Evolutionary conservation across 2,113 vertebrate genomes (phyloP), one percentile per base, ranked within the genome.

Genomic region (Diphyllodes magnificus): DNA sequence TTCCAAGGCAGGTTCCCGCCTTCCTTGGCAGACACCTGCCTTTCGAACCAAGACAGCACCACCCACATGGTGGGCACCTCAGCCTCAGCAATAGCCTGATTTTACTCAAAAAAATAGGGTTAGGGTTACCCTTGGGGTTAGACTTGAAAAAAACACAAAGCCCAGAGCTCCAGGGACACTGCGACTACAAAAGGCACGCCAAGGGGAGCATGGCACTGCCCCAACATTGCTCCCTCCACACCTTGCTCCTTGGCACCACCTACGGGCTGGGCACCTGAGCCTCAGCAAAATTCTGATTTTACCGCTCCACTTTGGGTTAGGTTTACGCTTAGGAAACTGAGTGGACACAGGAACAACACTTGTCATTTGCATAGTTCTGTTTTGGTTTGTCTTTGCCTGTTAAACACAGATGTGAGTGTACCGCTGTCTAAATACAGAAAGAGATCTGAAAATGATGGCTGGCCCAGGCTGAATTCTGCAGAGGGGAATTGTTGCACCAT

Each of bases 371-470:
- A 75, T 44, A 83, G 53, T 15, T 85, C 70, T 82, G 51, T 82
- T 65, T 50, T 87, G 44, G 51, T 54, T 94, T 82, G 33, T 31
- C 30, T 45, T 80, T 50, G 30, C 42, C 31, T 39, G 12, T 90
- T 75, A 94, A 94, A 78, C 68, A 83, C 64, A 90, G 87, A 88
- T 90, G 64, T 47, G 72, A 60, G n/a, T 23, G 12, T 75, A 44
- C 11, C 60, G 93, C 60, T 64, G 13, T 42, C 79, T 64, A 78
- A 88, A 83, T 42, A 86, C 37, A 63, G 80, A 47, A 90, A 76
- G 47, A 70, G 24, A 50, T 81, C 33, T 60, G 71, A 83, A 96
- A 92, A 96, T 53, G 31, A 56, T 68, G 71, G 42, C 68, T 94
- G 64, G 66, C 47, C 42, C 18, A 80, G 82, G n/a, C 56, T 93